Percentiles rank a stretch among this genome's conserved stretches.
Evolutionary conservation across 2,797 vertebrate genomes (phyloP).

Genomic region (Microchirus variegatus): DNA sequence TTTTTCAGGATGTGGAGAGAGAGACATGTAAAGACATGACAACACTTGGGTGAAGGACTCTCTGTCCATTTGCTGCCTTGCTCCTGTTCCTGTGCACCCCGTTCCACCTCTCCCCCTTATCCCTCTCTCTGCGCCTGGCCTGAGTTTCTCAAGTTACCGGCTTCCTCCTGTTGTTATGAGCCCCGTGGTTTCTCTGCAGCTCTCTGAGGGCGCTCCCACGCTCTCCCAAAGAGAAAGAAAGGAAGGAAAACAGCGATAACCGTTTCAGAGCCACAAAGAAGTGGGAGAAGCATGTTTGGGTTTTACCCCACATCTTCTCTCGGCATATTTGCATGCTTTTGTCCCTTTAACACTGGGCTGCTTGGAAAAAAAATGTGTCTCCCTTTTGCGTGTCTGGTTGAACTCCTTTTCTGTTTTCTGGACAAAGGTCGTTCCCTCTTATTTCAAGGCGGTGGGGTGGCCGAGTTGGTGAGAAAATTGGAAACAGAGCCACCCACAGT

Average conservation of each 20-base stretch:
- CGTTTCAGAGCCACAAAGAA: constrained; percentile 56
- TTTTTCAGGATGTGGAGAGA: constrained; percentile 21
- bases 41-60: neutral
- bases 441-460: constrained; percentile 57
- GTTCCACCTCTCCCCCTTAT: constrained; percentile 30
- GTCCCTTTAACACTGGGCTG: constrained; percentile 39
- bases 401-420: constrained; percentile 49
- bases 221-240: constrained; percentile 70
- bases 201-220: constrained; percentile 77
- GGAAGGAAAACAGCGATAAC: constrained; percentile 78
- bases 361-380: constrained; percentile 26
- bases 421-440: constrained; percentile 61
- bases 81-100: constrained; percentile 4
- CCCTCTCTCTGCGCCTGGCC: constrained; percentile 43
- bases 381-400: constrained; percentile 49
- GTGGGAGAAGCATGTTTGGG: constrained; percentile 31
- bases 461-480: constrained; percentile 80
- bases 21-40: constrained; percentile 23
- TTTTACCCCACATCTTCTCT: constrained; percentile 20
- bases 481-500: constrained; percentile 83
- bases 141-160: constrained; percentile 78
- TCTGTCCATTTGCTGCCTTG: constrained; percentile 24
- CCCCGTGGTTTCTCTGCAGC: constrained; percentile 72
- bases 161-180: constrained; percentile 84
- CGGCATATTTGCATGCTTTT: constrained; percentile 19